phyloP scores from a whole-genome alignment of 2,888 invertebrate genomes.

The Cordilura impudica region DNA sequence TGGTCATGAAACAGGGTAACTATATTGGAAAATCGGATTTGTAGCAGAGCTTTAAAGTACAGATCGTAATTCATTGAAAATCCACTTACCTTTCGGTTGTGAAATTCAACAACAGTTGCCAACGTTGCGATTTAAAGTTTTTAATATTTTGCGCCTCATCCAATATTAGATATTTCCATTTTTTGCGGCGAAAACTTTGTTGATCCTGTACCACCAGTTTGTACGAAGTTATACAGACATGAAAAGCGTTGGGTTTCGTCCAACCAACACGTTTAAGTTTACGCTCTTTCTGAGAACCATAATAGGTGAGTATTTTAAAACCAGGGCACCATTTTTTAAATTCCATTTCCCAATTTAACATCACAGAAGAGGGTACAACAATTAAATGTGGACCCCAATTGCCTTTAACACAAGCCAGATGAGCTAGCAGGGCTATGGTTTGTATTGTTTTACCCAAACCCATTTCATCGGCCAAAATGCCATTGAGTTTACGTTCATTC shows the following conservation, averaged over 20 bases:
- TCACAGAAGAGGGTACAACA: constrained; percentile 99
- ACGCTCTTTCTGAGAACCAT: constrained; percentile 96
- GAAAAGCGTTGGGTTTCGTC: constrained; percentile 99
- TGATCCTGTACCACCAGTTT: constrained; percentile 99
- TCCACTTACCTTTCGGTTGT: constrained; percentile 88
- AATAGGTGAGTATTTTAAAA: constrained; percentile 99
- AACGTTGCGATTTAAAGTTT: constrained; percentile 99
- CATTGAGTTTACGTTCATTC: constrained; percentile 96
- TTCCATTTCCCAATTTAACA: constrained; percentile 99
- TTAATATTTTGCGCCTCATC: constrained; percentile 99
- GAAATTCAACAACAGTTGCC: constrained; percentile 97
- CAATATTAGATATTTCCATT: constrained; percentile 98
- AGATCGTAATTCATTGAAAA: neutral
- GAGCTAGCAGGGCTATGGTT: constrained; percentile 95
- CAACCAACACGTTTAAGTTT: constrained; percentile 94
- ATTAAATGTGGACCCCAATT: constrained; percentile 99
- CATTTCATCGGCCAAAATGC: constrained; percentile 98
- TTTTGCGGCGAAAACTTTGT: constrained; percentile 96
- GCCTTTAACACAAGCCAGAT: constrained; percentile 90
- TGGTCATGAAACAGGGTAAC: too few relatives aligned
- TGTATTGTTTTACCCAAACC: constrained; percentile 98
- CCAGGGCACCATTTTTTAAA: constrained; percentile 99
- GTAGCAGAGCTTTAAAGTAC: neutral
- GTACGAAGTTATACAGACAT: constrained; percentile 98
- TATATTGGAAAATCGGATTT: too few relatives aligned